Evolutionary conservation across 2,888 invertebrate genomes (phyloP).

Genomic region (Calameuta filiformis): DNA sequence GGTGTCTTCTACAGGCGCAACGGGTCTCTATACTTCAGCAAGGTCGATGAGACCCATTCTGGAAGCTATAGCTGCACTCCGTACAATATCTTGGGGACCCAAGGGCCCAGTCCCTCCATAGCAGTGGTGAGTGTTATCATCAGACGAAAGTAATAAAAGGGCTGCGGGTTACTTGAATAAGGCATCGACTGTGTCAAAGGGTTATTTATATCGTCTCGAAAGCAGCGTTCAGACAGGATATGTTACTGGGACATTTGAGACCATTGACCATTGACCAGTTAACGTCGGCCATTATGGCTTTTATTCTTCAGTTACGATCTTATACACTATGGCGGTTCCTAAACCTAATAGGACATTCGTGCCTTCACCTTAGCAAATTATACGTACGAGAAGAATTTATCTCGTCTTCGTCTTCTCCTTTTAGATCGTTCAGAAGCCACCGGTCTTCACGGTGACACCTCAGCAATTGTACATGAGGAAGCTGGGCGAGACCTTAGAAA

Average conservation of each 20-base stretch:
- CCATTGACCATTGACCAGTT: constrained; percentile 45
- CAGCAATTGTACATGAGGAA: constrained; percentile 86
- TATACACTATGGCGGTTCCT: constrained; percentile 12
- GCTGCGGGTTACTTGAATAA: not conserved
- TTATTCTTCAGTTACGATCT: constrained; percentile 49
- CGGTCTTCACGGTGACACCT: constrained; percentile 83
- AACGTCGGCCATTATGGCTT: constrained; percentile 39
- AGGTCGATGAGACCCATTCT: constrained; percentile 86
- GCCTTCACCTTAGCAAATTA: not conserved
- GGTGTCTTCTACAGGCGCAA: constrained; percentile 88
- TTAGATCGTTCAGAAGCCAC: constrained; percentile 83
- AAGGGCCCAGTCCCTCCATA: constrained; percentile 86
- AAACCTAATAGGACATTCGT: not conserved
- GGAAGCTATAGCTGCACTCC: constrained; percentile 94
- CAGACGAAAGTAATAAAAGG: not conserved
- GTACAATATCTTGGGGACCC: constrained; percentile 88
- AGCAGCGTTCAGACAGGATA: not conserved
- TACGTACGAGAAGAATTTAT: not conserved
- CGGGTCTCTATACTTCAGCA: constrained; percentile 84
- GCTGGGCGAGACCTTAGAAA: constrained; percentile 81
- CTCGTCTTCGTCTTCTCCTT: not conserved
- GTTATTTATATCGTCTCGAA: not conserved
- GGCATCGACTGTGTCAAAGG: not conserved
- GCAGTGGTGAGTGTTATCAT: constrained; percentile 69
- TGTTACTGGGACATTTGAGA: constrained; percentile 15